phyloP scores from a whole-genome alignment of 2,797 vertebrate genomes.

The Rhinatrema bivittatum region DNA sequence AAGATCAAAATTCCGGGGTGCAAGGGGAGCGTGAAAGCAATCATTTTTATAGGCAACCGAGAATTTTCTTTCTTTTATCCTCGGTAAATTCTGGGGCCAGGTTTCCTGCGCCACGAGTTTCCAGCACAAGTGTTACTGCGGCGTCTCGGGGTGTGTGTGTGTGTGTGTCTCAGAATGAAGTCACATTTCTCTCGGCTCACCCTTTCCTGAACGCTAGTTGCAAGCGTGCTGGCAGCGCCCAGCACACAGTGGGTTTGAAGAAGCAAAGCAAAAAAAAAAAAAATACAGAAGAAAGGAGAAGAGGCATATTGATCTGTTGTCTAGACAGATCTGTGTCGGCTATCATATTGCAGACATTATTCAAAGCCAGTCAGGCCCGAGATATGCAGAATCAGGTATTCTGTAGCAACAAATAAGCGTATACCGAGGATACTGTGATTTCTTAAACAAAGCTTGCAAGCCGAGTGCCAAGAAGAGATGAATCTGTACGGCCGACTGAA shows the following conservation, averaged over 20 bases:
- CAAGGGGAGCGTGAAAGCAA: too few species aligned
- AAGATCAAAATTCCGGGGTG: too few species aligned
- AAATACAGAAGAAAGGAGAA: constrained; percentile 39
- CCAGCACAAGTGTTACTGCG: too few species aligned
- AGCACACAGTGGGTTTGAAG: constrained; percentile 53
- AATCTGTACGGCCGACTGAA: constrained; percentile 22
- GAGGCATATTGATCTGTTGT: constrained; percentile 74
- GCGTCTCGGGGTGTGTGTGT: constrained; percentile 37
- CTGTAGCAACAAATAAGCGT: too few species aligned
- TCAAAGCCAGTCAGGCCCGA: constrained; percentile 43
- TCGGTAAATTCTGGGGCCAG: too few species aligned
- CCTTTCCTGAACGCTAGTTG: constrained; percentile 38
- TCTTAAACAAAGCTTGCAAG: constrained; percentile 36
- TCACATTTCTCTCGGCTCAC: constrained; percentile 35
- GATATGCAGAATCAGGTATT: constrained; percentile 51
- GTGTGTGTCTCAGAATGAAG: constrained; percentile 40
- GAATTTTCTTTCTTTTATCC: too few species aligned
- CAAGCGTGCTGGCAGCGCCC: constrained; percentile 43
- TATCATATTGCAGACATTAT: constrained; percentile 68
- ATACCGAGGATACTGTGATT: constrained; percentile 20
- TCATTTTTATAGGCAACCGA: too few species aligned
- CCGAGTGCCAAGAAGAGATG: constrained; percentile 36
- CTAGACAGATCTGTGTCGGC: constrained; percentile 85
- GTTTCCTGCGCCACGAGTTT: too few species aligned
- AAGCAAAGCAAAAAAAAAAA: constrained; percentile 61